These are phyloP conservation scores for Artemia franciscana DNA, from an alignment of 1,140 invertebrate genomes.

Conservation along the genomic window DNA sequence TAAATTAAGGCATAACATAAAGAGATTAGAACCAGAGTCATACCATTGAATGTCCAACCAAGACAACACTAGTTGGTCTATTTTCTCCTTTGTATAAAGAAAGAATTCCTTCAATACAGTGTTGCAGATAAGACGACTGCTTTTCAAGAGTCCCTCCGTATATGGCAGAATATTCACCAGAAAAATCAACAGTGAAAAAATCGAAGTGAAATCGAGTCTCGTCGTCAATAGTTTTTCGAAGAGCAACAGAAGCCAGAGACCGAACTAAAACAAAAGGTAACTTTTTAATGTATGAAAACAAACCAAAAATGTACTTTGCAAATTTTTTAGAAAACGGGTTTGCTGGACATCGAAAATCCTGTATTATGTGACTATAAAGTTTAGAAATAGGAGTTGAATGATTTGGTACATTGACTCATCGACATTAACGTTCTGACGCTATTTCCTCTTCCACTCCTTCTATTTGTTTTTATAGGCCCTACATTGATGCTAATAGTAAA, in stretches of 20 bases:
- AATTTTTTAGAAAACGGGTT: neutral
- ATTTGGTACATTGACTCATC: neutral
- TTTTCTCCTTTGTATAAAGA: slow-evolving; percentile 35
- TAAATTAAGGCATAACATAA: no score
- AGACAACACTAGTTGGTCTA: slow-evolving; percentile 34
- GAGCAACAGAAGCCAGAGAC: slow-evolving; percentile 64
- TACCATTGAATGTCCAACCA: slow-evolving; percentile 82
- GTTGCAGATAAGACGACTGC: slow-evolving; percentile 48
- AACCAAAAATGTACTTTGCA: neutral
- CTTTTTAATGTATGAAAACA: neutral
- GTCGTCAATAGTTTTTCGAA: slow-evolving; percentile 42
- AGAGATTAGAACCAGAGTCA: no score
- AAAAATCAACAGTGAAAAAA: slow-evolving; percentile 59
- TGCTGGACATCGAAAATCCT: neutral
- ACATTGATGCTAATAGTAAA: neutral
- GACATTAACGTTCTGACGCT: neutral
- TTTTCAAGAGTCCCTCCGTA: slow-evolving; percentile 49
- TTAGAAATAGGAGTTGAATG: neutral
- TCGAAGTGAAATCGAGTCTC: slow-evolving; percentile 47
- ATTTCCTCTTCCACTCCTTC: neutral
- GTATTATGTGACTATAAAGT: neutral
- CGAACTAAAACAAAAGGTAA: slow-evolving; percentile 30
- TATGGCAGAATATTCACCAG: slow-evolving; percentile 52
- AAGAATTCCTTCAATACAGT: slow-evolving; percentile 44
- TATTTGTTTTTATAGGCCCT: no score